A percentile compares a stretch with the other conserved stretches of the same genome.
Conservation (phyloP, 2,113 vertebrate genomes). For the Clarias batrachus region DNA sequence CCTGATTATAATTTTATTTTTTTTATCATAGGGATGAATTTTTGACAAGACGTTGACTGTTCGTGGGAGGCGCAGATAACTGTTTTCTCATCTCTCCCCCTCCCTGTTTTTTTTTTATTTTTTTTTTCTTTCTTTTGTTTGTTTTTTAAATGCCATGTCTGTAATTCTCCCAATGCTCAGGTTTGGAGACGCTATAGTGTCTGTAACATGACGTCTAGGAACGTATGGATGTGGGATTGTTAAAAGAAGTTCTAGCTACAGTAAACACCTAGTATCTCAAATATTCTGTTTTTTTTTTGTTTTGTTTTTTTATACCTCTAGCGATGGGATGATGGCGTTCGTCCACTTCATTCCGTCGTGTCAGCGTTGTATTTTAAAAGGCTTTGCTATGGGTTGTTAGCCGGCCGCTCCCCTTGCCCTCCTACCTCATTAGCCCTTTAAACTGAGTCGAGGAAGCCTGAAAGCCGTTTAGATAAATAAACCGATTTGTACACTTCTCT, state of each 20-base stretch:
- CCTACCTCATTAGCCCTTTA: slow-evolving; percentile 45
- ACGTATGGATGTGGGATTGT: slow-evolving; percentile 47
- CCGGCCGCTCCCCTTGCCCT: slow-evolving; percentile 7
- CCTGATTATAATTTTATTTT: slow-evolving; percentile 27
- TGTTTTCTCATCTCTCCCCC: slow-evolving; percentile 70
- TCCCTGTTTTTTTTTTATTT: slow-evolving; percentile 37
- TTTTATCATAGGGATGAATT: slow-evolving; percentile 79
- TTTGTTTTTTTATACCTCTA: neutral
- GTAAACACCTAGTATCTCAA: neutral
- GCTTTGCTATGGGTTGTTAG: slow-evolving; percentile 3
- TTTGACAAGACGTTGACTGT: slow-evolving; percentile 79
- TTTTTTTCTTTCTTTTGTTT: too few species aligned
- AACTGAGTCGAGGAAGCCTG: slow-evolving; percentile 16
- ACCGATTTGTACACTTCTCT: slow-evolving; percentile 7
- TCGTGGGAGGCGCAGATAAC: slow-evolving; percentile 89
- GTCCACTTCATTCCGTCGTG: slow-evolving; percentile 7
- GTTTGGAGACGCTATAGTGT: slow-evolving; percentile 88
- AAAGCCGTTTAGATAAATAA: neutral
- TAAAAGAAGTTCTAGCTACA: neutral
- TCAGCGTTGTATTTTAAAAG: slow-evolving; percentile 1
- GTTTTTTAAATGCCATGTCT: slow-evolving; percentile 67
- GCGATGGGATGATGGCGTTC: neutral
- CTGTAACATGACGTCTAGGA: slow-evolving; percentile 66
- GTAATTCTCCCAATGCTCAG: slow-evolving; percentile 93
- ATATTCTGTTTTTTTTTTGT: neutral